Evolutionary conservation across 1,140 invertebrate genomes (phyloP), one percentile per base, ranked within the genome.

Genomic region (Drosophila pectinifera): DNA sequence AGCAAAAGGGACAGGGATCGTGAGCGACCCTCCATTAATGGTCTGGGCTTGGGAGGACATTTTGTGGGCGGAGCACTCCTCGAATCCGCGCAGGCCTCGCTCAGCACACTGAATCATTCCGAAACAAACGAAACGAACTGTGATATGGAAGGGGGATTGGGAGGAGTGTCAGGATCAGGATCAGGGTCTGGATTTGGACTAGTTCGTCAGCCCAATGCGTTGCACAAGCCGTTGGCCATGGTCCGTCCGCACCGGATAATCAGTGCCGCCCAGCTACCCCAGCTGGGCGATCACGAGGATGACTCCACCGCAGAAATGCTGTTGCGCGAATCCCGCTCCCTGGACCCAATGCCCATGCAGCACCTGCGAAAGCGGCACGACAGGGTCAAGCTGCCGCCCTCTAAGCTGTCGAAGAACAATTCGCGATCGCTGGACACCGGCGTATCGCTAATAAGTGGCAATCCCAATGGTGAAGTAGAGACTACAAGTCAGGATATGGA

Each of bases 31-130:
- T 67, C 86, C 2, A 54, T 80, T 16, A 91, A 91, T 70, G 91
- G 90, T 7, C 57, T 81, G 63, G 72, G 83, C 51, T 20, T 51
- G 18, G 65, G 68, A 43, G 31, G 41, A 24, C 70, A 64, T 48
- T 67, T 74, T 48, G 79, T 83, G 34, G 84, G 69, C 54, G 57
- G 67, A 42, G 65, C 86, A 28, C 46, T 89, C 45, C 53, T 88
- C 16, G 82, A 90, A 41, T 83, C 79, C 34, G 65, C 75, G 24
- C 83, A 76, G 49, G 80, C 80, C 49, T 92, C 91, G 68, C 88
- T 79, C 55, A 92, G 80, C 78, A 92, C 91, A 61, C 81, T 92
- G 68, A 91, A 92, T 82, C 91, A 92, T 86, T 91, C 90, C 89
- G 91, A 89, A 81, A 86, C 79, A 88, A 80, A 84, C 72, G 90